A percentile compares a stretch with the other conserved stretches of the same genome.
Conservation (phyloP, 1,140 invertebrate genomes). For the Ylistrum balloti region DNA sequence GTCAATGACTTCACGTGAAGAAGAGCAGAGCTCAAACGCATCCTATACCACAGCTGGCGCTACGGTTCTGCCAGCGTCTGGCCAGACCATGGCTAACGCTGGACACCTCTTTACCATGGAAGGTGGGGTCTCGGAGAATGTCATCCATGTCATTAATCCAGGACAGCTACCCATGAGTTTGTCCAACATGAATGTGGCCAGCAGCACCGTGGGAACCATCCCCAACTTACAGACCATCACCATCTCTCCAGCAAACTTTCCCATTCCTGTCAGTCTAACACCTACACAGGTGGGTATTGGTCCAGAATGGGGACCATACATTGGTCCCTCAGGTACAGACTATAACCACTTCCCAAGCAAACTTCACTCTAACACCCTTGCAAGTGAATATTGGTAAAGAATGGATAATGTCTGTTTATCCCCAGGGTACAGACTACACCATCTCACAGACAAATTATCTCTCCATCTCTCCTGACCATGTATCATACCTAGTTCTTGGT, state of each 20-base stretch:
- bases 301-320: neutral
- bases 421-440: no score
- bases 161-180: slow-evolving; percentile 54
- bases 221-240: slow-evolving; percentile 71
- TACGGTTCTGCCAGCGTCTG: neutral
- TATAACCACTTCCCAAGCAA: no score
- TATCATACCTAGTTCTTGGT: no score
- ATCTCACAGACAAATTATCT: no score
- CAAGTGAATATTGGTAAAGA: no score
- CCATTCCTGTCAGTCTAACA: slow-evolving; percentile 68
- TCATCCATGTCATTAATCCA: slow-evolving; percentile 77
- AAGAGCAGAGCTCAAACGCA: slow-evolving; percentile 41
- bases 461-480: no score
- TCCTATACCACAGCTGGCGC: neutral
- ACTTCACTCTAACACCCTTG: no score
- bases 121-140: slow-evolving; percentile 67
- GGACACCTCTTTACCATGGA: slow-evolving; percentile 66
- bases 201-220: slow-evolving; percentile 37
- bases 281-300: slow-evolving; percentile 43
- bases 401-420: no score
- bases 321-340: no score
- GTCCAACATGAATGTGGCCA: slow-evolving; percentile 45
- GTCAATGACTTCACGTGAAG: slow-evolving; percentile 66
- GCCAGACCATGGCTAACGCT: slow-evolving; percentile 20
- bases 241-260: slow-evolving; percentile 69